Evolutionary conservation across 2,888 invertebrate genomes (phyloP).

Genomic region (Drosophila colorata): DNA sequence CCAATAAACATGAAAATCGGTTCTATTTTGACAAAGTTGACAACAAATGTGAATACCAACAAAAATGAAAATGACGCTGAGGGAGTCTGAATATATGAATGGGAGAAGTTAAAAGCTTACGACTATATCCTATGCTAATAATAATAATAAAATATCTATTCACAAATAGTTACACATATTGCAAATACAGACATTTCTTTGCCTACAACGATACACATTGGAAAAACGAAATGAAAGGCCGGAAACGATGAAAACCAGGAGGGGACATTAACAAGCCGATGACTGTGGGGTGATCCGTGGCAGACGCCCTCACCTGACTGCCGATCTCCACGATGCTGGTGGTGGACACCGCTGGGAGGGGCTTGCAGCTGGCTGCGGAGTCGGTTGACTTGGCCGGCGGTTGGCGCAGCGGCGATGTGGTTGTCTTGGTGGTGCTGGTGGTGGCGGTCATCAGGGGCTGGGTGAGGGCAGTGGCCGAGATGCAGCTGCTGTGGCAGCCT

Average conservation of each 20-base stretch:
- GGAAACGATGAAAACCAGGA: slow-evolving; percentile 18
- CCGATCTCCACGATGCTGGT: slow-evolving; percentile 60
- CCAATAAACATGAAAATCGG: too few species aligned
- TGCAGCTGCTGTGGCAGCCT: slow-evolving; percentile 74
- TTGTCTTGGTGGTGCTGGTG: slow-evolving; percentile 60
- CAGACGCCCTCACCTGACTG: slow-evolving; percentile 78
- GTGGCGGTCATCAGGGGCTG: slow-evolving; percentile 78
- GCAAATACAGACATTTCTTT: background rate
- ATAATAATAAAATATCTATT: background rate
- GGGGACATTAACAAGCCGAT: slow-evolving; percentile 15
- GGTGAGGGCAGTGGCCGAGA: slow-evolving; percentile 77
- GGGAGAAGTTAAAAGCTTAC: too few species aligned
- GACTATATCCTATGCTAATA: too few species aligned
- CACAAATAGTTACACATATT: background rate
- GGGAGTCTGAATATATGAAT: too few species aligned
- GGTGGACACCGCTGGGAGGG: slow-evolving; percentile 18
- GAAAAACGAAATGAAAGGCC: slow-evolving; percentile 11
- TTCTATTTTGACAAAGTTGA: too few species aligned
- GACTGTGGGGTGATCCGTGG: slow-evolving; percentile 41
- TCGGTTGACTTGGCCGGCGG: slow-evolving; percentile 20
- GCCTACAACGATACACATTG: background rate
- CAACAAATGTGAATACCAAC: too few species aligned
- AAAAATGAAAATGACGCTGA: too few species aligned
- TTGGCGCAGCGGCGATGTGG: slow-evolving; percentile 49
- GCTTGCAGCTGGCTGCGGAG: slow-evolving; percentile 23